Conservation (phyloP, 1,140 invertebrate species). For the Drusus annulatus region DNA sequence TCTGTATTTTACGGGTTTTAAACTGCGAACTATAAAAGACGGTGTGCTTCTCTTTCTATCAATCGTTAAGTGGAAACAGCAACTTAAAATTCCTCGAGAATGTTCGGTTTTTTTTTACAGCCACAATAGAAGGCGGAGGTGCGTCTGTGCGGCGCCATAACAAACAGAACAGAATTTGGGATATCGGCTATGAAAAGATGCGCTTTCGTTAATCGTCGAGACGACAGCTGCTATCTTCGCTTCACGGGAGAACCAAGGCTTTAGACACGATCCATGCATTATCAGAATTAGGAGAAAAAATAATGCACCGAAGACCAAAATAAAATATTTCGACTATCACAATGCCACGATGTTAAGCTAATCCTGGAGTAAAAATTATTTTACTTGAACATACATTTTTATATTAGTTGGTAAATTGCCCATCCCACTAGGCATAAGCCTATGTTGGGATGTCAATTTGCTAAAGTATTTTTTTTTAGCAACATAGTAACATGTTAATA, state of each 20-base stretch:
- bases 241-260: not conserved
- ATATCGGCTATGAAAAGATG: constrained; percentile 17
- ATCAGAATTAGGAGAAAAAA: too few species aligned
- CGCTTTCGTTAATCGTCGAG: constrained; percentile 22
- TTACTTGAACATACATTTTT: too few species aligned
- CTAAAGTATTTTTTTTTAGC: too few species aligned
- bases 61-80: constrained; percentile 28
- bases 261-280: not conserved
- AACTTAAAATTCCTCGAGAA: constrained; percentile 15
- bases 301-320: too few species aligned
- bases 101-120: not conserved
- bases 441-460: too few species aligned
- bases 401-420: too few species aligned
- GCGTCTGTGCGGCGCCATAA: constrained; percentile 5
- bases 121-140: not conserved
- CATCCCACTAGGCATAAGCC: too few species aligned
- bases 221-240: constrained; percentile 12
- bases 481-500: too few species aligned
- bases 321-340: too few species aligned
- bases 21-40: too few species aligned
- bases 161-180: constrained; percentile 5
- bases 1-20: not conserved
- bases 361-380: too few species aligned
- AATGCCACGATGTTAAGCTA: too few species aligned
- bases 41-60: not conserved